A percentile compares a stretch with the other conserved stretches of the same genome.
Evolutionary conservation across 2,888 invertebrate species (phyloP).

Genomic region (Euplagia quadripunctaria): DNA sequence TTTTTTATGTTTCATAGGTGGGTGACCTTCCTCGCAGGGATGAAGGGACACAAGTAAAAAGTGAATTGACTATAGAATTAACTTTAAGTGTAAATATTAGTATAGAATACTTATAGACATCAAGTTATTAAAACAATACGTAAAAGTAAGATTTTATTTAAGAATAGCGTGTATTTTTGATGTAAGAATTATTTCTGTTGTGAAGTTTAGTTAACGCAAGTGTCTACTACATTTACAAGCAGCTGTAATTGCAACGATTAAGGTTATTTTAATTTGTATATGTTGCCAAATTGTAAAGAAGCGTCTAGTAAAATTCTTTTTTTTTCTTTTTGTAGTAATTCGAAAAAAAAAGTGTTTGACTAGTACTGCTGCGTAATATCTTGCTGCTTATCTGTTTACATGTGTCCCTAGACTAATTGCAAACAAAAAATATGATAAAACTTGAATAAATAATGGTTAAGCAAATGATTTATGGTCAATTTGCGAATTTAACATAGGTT

Average conservation of each 20-base stretch:
- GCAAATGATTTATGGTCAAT: neutral
- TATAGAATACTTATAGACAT: neutral
- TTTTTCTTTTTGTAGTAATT: neutral
- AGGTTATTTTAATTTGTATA: conserved; percentile 2
- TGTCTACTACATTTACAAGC: conserved; percentile 2
- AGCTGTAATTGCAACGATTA: neutral
- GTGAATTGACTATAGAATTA: neutral
- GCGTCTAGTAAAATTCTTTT: neutral
- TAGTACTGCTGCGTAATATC: neutral
- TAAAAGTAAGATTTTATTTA: neutral
- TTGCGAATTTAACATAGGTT: neutral
- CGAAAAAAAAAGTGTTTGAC: neutral
- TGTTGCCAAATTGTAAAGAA: neutral
- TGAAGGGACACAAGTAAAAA: neutral
- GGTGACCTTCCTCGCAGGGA: neutral
- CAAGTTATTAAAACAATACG: neutral
- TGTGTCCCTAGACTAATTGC: neutral
- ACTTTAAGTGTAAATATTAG: conserved; percentile 11
- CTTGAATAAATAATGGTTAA: neutral
- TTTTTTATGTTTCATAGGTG: conserved; percentile 5
- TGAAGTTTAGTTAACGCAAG: conserved; percentile 1
- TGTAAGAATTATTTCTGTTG: neutral
- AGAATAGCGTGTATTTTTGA: neutral
- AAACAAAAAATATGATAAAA: neutral
- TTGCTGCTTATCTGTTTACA: neutral